Base-by-base conservation (phyloP, 2,888 invertebrate genomes). In the Drosophila rubida region DNA sequence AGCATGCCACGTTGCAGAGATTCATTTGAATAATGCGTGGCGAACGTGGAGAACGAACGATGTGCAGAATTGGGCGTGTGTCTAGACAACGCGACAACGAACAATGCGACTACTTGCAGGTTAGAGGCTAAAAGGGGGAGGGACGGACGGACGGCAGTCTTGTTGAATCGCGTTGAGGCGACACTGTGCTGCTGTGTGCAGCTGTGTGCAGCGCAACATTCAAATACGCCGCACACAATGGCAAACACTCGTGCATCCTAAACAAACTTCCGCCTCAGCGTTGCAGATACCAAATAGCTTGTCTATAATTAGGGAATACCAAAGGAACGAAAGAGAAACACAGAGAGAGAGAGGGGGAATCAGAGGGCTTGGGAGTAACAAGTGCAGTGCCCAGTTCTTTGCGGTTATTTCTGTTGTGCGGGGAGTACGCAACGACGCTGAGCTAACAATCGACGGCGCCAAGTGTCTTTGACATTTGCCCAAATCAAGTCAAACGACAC, bases 181-280 rank as follows among this genome's bases (percentile, higher is more conserved):
- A 27, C 37, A 22, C 39, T n/a, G n/a, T n/a, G n/a, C n/a, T 57
- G 39, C 5, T 45, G 55, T 41, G 41, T 49, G 58, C 58, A 58
- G 49, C 58, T 58, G 58, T n/a, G n/a, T n/a, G 11, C 49, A 42
- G 51, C 22, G 41, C 57, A 27, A n/a, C 46, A 57, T 39, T 2
- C 48, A 57, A 37, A 57, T 42, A 57, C 19, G 39, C 57, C 13
- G 27, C 14, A 16, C 57, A 48, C 57, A 57, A 41, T 49, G 58
- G 22, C 42, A 50, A 50, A 80, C 80, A 64, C 25, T 69, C 71
- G 60, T 44, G 60, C 59, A 81, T 81, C 84, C 81, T 84, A 84
- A 81, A 81, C 79, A 81, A 81, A 81, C 84, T 81, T 81, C 81
- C 81, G 81, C 79, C 81, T 70, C 58, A 57, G 51, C 64, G 70